Evolutionary conservation across 1,140 invertebrate genomes (phyloP).

Genomic region (Drosophila kohkoa): DNA sequence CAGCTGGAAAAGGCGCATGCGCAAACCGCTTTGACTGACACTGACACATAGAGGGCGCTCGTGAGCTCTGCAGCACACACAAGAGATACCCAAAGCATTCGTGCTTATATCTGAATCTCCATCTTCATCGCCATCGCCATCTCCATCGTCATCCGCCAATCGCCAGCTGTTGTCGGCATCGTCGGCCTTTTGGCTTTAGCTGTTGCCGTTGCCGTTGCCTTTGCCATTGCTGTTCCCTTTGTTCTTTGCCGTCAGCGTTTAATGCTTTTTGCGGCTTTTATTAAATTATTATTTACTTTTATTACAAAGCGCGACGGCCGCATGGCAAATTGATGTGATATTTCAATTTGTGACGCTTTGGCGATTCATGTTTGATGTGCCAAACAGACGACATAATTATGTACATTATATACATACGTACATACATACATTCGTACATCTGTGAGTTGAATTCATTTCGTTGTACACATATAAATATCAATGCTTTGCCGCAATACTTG

Average conservation of each 20-base stretch:
- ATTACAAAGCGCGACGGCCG: constrained; percentile 79
- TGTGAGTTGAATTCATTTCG: background rate
- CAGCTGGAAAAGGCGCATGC: constrained; percentile 33
- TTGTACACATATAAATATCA: constrained; percentile 54
- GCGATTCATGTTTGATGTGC: constrained; percentile 43
- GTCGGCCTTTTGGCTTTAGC: constrained; percentile 27
- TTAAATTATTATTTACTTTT: constrained; percentile 83
- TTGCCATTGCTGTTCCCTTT: constrained; percentile 58
- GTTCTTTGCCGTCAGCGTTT: constrained; percentile 78
- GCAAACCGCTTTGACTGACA: constrained; percentile 41
- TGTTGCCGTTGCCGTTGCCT: constrained; percentile 44
- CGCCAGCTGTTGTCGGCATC: constrained; percentile 67
- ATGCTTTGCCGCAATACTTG: constrained; percentile 66
- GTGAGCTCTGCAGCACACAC: constrained; percentile 2
- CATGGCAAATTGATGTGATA: constrained; percentile 81
- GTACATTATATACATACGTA: background rate
- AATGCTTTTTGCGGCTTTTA: constrained; percentile 77
- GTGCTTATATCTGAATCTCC: constrained; percentile 25
- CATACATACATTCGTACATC: constrained; percentile 9
- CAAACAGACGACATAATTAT: constrained; percentile 24
- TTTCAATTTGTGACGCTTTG: constrained; percentile 77
- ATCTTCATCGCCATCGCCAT: constrained; percentile 40
- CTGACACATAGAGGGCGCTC: constrained; percentile 59
- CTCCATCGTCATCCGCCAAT: constrained; percentile 38
- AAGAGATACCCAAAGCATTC: constrained; percentile 1